A percentile compares a stretch with the other conserved stretches of the same genome.
Evolutionary conservation across 1,140 invertebrate species (phyloP).

Genomic region (Colletes gigas): DNA sequence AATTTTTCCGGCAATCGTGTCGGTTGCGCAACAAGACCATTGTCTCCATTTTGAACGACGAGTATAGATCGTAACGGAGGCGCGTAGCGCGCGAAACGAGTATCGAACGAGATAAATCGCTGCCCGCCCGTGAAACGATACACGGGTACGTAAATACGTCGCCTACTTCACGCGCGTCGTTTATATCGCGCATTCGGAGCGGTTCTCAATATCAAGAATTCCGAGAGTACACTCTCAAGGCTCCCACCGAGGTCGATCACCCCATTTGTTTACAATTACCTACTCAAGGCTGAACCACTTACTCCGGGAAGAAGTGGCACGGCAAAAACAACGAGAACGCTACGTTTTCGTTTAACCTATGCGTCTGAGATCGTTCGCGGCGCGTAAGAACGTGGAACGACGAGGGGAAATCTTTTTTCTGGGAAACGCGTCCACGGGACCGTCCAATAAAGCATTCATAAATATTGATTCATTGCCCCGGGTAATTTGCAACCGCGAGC

Average conservation of each 20-base stretch:
- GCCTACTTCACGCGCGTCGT: conserved; percentile 7
- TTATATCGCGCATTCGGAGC: not conserved
- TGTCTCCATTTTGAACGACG: conserved; percentile 41
- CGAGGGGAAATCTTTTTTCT: not conserved
- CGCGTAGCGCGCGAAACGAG: not conserved
- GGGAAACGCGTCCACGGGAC: conserved; percentile 8
- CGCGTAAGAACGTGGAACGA: not conserved
- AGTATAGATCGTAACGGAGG: conserved; percentile 8
- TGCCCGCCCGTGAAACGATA: not conserved
- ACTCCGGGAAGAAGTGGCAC: not conserved
- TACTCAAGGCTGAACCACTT: conserved; percentile 14
- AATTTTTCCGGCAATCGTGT: conserved; percentile 53
- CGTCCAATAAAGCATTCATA: conserved; percentile 35
- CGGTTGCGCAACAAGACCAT: conserved; percentile 54
- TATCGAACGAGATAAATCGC: conserved; percentile 41
- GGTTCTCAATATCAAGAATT: conserved; percentile 35
- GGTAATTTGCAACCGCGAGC: conserved; percentile 3
- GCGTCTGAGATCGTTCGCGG: not conserved
- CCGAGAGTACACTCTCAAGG: conserved; percentile 28
- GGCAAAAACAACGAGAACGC: not conserved
- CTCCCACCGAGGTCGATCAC: conserved; percentile 33
- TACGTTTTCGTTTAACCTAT: not conserved
- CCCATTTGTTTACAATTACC: conserved; percentile 44
- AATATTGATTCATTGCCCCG: conserved; percentile 21
- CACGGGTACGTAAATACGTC: not conserved